These are phyloP conservation scores for Pluvialis apricaria DNA, from an alignment of 2,113 vertebrate species.

Conservation along the genomic window DNA sequence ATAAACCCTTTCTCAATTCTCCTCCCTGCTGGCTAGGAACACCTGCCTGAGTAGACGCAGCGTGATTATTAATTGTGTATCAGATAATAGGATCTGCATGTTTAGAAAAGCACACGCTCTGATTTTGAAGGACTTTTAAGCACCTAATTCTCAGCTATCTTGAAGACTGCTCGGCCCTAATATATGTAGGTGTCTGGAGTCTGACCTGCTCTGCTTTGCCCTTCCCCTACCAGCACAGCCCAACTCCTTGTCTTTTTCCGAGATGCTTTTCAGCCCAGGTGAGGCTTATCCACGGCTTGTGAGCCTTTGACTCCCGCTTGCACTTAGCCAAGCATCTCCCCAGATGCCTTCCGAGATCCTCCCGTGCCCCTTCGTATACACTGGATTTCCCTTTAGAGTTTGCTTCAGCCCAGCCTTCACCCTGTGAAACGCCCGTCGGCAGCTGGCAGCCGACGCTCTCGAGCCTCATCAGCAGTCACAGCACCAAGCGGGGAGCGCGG, in stretches of 20 bases:
- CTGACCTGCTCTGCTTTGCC: not conserved
- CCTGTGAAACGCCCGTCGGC: accelerated
- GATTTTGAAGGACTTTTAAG: not conserved
- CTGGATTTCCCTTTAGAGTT: not conserved
- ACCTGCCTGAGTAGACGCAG: not conserved
- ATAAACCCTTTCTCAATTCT: not conserved
- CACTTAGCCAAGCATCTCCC: not conserved
- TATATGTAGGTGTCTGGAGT: not conserved
- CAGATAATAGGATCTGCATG: not conserved
- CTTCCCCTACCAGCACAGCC: not conserved
- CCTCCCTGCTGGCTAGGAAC: not conserved
- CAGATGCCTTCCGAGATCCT: not conserved
- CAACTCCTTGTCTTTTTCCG: not conserved
- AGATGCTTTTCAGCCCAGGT: not conserved
- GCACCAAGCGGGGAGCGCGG: not conserved
- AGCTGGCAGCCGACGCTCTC: not conserved
- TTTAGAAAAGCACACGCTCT: not conserved
- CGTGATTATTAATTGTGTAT: not conserved
- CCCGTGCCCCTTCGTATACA: accelerated
- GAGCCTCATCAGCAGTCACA: not conserved
- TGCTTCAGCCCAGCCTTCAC: not conserved
- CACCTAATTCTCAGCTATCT: not conserved
- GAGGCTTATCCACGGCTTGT: not conserved
- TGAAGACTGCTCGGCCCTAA: not conserved
- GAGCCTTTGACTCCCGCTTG: not conserved